Conservation (phyloP, 2,888 invertebrate species). For the Drosophila nr. fundita region DNA sequence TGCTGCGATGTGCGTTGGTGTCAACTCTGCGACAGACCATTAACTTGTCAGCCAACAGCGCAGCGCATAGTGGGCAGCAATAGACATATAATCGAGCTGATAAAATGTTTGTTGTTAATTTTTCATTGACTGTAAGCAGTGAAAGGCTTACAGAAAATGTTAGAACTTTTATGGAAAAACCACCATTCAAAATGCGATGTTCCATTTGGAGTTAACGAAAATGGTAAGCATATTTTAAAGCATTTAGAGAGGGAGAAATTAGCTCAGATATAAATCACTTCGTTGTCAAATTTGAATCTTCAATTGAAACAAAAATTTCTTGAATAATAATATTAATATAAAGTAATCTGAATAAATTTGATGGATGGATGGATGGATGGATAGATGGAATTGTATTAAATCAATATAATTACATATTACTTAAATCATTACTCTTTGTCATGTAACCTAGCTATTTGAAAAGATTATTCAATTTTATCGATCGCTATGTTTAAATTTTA, state of each 20-base stretch:
- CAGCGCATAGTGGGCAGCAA: conserved; percentile 46
- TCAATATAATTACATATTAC: not conserved
- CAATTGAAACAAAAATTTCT: not conserved
- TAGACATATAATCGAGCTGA: conserved; percentile 62
- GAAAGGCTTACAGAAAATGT: conserved; percentile 34
- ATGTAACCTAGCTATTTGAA: not conserved
- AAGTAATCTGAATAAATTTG: not conserved
- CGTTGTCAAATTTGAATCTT: not conserved
- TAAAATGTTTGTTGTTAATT: conserved; percentile 51
- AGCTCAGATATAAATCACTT: not conserved
- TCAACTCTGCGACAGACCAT: conserved; percentile 58
- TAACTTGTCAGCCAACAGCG: conserved; percentile 44
- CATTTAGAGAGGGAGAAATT: not conserved
- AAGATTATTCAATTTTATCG: not conserved
- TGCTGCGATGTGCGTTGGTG: conserved; percentile 52
- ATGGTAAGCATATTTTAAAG: not conserved
- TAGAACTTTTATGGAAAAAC: conserved; percentile 35
- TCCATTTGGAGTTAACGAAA: not conserved
- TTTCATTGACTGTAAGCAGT: conserved; percentile 28
- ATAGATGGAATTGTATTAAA: not conserved
- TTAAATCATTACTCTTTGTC: not conserved
- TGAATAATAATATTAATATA: not conserved
- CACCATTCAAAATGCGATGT: conserved; percentile 10
- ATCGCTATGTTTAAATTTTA: not conserved
- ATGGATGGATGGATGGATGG: too few species aligned